These are phyloP conservation scores for Manis pentadactyla DNA, from an alignment of 2,797 vertebrate genomes.

Conservation along the genomic window DNA sequence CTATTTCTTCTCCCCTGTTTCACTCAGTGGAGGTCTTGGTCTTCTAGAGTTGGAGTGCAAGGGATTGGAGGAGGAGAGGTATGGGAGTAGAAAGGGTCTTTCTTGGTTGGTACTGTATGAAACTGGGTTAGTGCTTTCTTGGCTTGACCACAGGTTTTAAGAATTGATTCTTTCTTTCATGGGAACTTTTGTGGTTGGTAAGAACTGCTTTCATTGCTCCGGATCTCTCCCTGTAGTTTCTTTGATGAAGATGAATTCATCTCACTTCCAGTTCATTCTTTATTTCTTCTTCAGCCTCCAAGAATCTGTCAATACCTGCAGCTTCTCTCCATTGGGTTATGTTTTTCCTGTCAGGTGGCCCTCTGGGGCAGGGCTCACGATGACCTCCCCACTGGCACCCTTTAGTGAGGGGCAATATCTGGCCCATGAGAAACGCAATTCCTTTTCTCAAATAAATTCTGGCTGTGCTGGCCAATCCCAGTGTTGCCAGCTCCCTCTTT, in stretches of 20 bases:
- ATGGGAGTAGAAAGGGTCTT: neutral
- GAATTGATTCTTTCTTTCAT: constrained; percentile 35
- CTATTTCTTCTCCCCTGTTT: constrained; percentile 47
- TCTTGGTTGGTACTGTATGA: neutral
- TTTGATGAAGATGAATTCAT: constrained; percentile 49
- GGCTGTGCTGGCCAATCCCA: neutral
- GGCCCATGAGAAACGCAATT: neutral
- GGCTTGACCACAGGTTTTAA: constrained; percentile 34
- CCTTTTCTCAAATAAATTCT: constrained; percentile 29
- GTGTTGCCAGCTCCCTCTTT: neutral
- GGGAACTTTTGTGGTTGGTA: constrained; percentile 17
- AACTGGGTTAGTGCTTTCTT: constrained; percentile 20
- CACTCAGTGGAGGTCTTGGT: neutral
- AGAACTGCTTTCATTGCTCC: constrained; percentile 20
- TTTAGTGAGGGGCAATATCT: neutral
- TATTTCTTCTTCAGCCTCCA: neutral
- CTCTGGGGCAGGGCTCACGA: neutral
- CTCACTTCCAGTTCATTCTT: constrained; percentile 21
- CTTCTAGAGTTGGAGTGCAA: neutral
- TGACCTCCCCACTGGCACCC: neutral
- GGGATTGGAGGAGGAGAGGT: neutral
- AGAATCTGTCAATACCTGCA: constrained; percentile 16
- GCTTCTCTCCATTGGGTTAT: constrained; percentile 24
- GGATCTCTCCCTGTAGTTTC: neutral
- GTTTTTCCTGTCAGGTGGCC: neutral